Evolutionary conservation across 2,113 vertebrate genomes (phyloP).

Genomic region (Perca schrenkii): DNA sequence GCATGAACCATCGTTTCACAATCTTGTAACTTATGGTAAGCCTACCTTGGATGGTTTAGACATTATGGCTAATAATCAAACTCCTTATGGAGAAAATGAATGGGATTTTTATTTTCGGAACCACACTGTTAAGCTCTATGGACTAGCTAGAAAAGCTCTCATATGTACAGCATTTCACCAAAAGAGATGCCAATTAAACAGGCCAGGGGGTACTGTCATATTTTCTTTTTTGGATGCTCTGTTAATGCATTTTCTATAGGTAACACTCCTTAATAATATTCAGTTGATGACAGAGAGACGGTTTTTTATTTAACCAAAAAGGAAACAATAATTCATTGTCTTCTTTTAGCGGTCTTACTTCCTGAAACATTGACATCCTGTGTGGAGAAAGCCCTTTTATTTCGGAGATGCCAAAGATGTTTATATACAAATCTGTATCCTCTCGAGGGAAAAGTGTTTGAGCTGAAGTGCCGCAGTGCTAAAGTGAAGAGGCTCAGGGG

Average conservation of each 20-base stretch:
- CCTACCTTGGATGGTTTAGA: no score
- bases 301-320: background rate
- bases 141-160: background rate
- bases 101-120: no score
- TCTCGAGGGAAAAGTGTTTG: conserved; percentile 1
- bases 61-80: no score
- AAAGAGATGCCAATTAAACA: background rate
- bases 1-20: no score
- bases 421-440: conserved; percentile 8
- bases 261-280: no score
- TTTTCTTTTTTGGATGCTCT: no score
- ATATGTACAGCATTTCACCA: background rate
- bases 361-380: background rate
- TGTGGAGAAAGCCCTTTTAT: background rate
- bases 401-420: background rate
- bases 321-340: background rate
- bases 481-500: conserved; percentile 64
- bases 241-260: no score
- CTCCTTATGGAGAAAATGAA: no score
- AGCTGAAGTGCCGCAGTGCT: conserved; percentile 53
- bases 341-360: background rate
- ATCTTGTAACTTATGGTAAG: no score
- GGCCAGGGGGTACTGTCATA: no score
- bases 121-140: background rate
- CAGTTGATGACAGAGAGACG: background rate